A percentile compares a stretch with the other conserved stretches of the same genome.
phyloP scores from a whole-genome alignment of 2,113 vertebrate species.

The Hemiprocne comata region DNA sequence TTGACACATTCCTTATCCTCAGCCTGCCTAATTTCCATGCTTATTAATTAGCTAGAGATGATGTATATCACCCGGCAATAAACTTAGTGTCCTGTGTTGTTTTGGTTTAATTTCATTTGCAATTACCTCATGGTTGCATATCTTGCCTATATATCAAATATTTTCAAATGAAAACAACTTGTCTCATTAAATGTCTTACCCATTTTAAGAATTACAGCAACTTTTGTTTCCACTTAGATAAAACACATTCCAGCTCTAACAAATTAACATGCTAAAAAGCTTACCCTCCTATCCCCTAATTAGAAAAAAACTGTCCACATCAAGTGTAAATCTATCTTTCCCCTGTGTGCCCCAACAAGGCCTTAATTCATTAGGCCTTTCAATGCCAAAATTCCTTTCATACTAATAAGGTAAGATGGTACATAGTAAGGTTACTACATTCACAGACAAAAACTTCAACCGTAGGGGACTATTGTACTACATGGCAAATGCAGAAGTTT shows the following conservation, averaged over 20 bases:
- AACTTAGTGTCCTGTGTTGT: background rate
- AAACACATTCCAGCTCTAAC: background rate
- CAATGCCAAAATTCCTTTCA: conserved; percentile 13
- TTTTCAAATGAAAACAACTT: background rate
- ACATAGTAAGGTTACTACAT: background rate
- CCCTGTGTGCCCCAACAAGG: background rate
- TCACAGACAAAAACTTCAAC: background rate
- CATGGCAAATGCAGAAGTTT: background rate
- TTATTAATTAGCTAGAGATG: conserved; percentile 37
- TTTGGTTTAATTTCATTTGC: conserved; percentile 37
- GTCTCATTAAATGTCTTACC: background rate
- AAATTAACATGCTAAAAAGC: background rate
- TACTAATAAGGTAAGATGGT: background rate
- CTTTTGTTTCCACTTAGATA: background rate
- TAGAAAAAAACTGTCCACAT: background rate
- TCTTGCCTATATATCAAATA: background rate
- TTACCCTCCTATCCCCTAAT: background rate
- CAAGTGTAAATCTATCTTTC: background rate
- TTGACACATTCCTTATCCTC: background rate
- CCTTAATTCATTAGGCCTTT: conserved; percentile 2
- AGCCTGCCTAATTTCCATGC: background rate
- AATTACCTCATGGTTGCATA: background rate
- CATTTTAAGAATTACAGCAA: background rate
- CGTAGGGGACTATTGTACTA: background rate
- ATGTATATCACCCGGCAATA: background rate